A percentile compares a stretch with the other conserved stretches of the same genome.
These are phyloP conservation scores for Ostrea denselamellosa DNA, from an alignment of 1,140 invertebrate species.

Conservation along the genomic window DNA sequence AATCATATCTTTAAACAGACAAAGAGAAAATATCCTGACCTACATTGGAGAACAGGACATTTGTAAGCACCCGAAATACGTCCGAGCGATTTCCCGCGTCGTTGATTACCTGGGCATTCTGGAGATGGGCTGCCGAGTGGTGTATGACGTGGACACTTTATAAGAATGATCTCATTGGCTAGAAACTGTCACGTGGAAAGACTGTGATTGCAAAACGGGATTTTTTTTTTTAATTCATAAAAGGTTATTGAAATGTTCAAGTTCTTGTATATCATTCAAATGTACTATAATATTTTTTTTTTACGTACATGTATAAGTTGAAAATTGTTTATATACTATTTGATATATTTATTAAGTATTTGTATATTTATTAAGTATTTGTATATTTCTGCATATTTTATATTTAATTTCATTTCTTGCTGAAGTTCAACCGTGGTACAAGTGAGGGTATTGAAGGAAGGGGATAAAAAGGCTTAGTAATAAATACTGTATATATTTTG, in stretches of 20 bases:
- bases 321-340: not conserved
- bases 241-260: not conserved
- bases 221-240: not conserved
- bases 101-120: conserved; percentile 6
- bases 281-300: not conserved
- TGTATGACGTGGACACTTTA: not conserved
- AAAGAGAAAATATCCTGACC: conserved; percentile 5
- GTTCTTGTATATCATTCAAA: not conserved
- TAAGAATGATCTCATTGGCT: conserved; percentile 17
- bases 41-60: not conserved
- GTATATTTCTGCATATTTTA: too few relatives aligned
- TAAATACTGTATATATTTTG: too few relatives aligned
- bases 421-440: too few relatives aligned
- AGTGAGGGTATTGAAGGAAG: too few relatives aligned
- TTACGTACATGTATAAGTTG: not conserved
- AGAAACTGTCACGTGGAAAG: not conserved
- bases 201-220: not conserved
- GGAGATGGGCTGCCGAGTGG: not conserved
- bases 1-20: not conserved
- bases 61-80: conserved; percentile 4
- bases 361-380: not conserved
- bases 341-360: not conserved
- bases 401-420: too few relatives aligned
- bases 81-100: not conserved
- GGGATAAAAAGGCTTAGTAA: too few relatives aligned